Evolutionary conservation across 1,140 invertebrate genomes (phyloP).

Genomic region (Harpegnathos saltator): DNA sequence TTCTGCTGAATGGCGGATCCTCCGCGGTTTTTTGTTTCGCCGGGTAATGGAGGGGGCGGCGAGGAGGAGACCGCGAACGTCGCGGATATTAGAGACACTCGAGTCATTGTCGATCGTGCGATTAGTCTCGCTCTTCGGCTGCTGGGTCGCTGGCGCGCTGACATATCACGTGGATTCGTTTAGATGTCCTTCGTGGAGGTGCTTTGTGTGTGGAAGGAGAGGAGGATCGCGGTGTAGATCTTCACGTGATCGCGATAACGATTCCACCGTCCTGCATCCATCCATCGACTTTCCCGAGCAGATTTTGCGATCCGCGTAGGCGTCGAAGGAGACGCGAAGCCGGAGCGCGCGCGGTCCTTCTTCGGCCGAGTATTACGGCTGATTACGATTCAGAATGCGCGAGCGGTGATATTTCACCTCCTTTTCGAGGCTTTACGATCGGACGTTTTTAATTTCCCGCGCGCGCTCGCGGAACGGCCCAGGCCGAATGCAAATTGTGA

Average conservation of each 20-base stretch:
- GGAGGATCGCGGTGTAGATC: too few relatives aligned
- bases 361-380: constrained; percentile 50
- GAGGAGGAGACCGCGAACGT: background rate
- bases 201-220: too few relatives aligned
- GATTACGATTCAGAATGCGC: constrained; percentile 81
- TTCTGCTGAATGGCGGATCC: constrained; percentile 49
- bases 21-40: constrained; percentile 38
- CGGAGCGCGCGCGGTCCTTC: background rate
- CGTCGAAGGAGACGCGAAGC: constrained; percentile 51
- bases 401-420: constrained; percentile 79
- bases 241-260: background rate
- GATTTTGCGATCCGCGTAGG: background rate
- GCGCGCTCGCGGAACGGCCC: constrained; percentile 64
- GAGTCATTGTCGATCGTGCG: constrained; percentile 9
- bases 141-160: background rate
- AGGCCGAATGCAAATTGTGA: constrained; percentile 83
- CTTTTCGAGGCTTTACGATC: constrained; percentile 81
- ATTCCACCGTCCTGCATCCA: background rate
- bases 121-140: constrained; percentile 6
- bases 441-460: constrained; percentile 85
- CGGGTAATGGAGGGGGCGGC: constrained; percentile 8
- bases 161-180: background rate
- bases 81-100: constrained; percentile 11
- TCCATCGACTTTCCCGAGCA: background rate
- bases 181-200: too few relatives aligned